These are phyloP conservation scores for Mormyrus hasselquistii DNA, from an alignment of 2,797 vertebrate species.

Conservation along the genomic window DNA sequence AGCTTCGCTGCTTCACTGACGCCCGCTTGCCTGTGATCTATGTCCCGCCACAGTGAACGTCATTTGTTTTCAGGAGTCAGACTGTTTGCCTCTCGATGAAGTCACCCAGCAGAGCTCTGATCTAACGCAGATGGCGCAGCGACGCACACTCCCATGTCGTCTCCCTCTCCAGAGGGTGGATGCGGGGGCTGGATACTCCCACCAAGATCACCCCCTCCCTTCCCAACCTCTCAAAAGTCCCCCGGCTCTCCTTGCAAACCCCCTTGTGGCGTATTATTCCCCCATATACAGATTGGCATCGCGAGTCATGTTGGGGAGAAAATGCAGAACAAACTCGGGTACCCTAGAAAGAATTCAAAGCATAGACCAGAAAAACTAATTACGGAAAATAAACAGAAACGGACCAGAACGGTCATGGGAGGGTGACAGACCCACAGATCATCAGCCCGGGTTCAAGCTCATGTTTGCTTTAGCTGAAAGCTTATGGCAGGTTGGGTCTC, in stretches of 20 bases:
- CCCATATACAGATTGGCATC: background rate
- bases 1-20: background rate
- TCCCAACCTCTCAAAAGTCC: background rate
- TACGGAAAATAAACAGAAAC: background rate
- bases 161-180: background rate
- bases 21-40: background rate
- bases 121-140: background rate
- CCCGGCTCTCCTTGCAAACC: background rate
- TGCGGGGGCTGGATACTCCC: background rate
- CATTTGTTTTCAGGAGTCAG: background rate
- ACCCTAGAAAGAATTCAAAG: background rate
- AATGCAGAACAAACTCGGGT: background rate
- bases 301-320: background rate
- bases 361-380: background rate
- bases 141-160: background rate
- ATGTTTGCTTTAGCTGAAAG: background rate
- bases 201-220: background rate
- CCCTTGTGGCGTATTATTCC: background rate
- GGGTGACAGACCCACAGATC: background rate
- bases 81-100: background rate
- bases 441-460: background rate
- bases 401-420: background rate
- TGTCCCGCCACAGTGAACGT: background rate
- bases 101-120: background rate
- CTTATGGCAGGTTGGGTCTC: background rate